A percentile compares a stretch with the other conserved stretches of the same genome.
Evolutionary conservation across 2,888 invertebrate species (phyloP).

Genomic region (Sarcophaga variegata): DNA sequence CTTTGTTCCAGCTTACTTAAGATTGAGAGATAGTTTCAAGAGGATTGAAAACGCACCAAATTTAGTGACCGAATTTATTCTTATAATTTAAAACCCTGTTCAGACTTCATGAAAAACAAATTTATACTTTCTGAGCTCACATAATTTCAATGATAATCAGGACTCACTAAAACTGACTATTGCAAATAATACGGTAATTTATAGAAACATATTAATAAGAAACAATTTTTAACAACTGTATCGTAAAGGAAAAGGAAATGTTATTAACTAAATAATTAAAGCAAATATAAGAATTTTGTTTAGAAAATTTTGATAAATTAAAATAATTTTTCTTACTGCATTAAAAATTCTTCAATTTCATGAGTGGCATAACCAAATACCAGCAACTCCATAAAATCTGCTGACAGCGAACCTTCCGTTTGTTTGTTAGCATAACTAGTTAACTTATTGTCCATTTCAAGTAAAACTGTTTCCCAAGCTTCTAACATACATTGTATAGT

Average conservation of each 20-base stretch:
- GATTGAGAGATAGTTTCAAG: no score
- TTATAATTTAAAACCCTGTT: no score
- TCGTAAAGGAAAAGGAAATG: not conserved
- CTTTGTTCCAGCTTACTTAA: no score
- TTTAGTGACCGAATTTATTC: no score
- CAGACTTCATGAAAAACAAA: no score
- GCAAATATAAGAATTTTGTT: not conserved
- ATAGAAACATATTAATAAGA: no score
- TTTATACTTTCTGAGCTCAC: no score
- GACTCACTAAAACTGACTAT: no score
- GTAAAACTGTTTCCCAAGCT: constrained; percentile 96
- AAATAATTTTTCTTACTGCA: constrained; percentile 75
- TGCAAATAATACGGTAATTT: no score
- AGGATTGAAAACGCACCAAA: no score
- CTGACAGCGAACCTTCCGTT: constrained; percentile 91
- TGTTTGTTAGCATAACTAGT: constrained; percentile 92
- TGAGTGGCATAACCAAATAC: constrained; percentile 87
- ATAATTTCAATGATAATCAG: no score
- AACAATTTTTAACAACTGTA: not conserved
- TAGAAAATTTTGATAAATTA: constrained; percentile 1
- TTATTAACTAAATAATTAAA: not conserved
- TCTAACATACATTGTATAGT: constrained; percentile 92
- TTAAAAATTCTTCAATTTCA: constrained; percentile 81
- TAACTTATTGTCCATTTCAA: constrained; percentile 97
- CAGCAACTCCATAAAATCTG: constrained; percentile 94